A percentile compares a stretch with the other conserved stretches of the same genome.
Conservation (phyloP, 2,113 vertebrate genomes). For the Epinephelus moara region DNA sequence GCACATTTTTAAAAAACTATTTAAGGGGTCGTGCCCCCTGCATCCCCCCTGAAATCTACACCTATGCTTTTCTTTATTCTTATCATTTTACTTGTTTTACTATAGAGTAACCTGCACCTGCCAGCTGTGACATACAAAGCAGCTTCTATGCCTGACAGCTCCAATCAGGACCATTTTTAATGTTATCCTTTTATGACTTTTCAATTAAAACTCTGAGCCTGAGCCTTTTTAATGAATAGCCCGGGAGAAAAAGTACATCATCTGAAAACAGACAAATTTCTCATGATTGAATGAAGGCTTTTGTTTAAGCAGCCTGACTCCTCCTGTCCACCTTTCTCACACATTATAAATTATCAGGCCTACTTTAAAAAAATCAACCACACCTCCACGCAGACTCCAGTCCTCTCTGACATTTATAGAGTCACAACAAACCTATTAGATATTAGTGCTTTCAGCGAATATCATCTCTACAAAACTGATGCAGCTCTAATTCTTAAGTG, state of each 20-base stretch:
- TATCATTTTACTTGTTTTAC: background rate
- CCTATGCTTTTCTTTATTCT: background rate
- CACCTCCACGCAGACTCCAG: slow-evolving; percentile 34
- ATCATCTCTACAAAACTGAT: background rate
- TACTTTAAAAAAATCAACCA: slow-evolving; percentile 46
- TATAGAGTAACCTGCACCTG: background rate
- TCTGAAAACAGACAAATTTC: slow-evolving; percentile 20
- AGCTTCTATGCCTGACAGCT: background rate
- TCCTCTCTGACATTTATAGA: slow-evolving; percentile 44
- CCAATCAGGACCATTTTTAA: background rate
- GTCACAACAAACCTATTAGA: slow-evolving; percentile 20
- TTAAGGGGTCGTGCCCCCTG: too few relatives aligned
- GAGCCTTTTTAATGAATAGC: background rate
- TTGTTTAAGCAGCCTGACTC: slow-evolving; percentile 28
- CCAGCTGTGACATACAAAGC: background rate
- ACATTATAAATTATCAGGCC: slow-evolving; percentile 49
- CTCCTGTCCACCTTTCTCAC: slow-evolving; percentile 36
- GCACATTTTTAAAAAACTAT: too few relatives aligned
- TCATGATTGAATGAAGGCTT: slow-evolving; percentile 22
- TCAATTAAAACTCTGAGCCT: slow-evolving; percentile 11
- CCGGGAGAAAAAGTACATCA: background rate
- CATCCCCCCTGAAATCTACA: too few relatives aligned
- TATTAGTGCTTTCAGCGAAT: background rate
- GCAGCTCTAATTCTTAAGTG: slow-evolving; percentile 29
- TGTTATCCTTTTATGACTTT: background rate